Percentiles rank a stretch among this genome's conserved stretches.
phyloP scores from a whole-genome alignment of 2,113 vertebrate genomes.

The Poeciliopsis occidentalis region DNA sequence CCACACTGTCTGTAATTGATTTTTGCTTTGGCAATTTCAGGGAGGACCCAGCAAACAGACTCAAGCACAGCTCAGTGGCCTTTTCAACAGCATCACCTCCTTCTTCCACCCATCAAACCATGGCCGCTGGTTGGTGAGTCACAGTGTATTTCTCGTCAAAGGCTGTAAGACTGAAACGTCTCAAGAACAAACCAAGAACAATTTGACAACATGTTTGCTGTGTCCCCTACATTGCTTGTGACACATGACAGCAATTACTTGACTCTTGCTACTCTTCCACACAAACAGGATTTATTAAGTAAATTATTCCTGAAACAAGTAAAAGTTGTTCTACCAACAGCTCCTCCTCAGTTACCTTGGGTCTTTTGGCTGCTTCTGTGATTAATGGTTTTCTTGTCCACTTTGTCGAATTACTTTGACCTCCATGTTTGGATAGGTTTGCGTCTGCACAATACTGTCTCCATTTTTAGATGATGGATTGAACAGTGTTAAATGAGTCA shows the following conservation, averaged over 20 bases:
- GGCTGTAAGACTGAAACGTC: neutral
- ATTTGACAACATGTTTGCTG: neutral
- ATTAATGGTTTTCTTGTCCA: neutral
- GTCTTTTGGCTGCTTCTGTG: neutral
- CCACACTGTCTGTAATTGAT: conserved; percentile 2
- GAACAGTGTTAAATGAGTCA: neutral
- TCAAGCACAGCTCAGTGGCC: conserved; percentile 91
- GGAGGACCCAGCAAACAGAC: conserved; percentile 95
- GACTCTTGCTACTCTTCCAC: neutral
- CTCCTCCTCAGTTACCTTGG: too few relatives aligned
- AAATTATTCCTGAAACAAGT: neutral
- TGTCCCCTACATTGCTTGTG: neutral
- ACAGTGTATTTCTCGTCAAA: neutral
- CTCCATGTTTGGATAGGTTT: neutral
- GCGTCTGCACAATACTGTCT: too few relatives aligned
- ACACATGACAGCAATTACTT: neutral
- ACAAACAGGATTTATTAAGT: neutral
- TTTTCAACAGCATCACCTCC: conserved; percentile 95
- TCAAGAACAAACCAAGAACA: neutral
- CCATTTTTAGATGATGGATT: too few relatives aligned
- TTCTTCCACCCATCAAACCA: conserved; percentile 98
- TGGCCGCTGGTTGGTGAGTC: conserved; percentile 96
- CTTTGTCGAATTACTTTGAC: neutral
- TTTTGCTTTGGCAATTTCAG: conserved; percentile 71
- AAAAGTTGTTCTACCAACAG: neutral